Evolutionary conservation across 2,888 invertebrate species (phyloP).

Genomic region (Latheticus oryzae): DNA sequence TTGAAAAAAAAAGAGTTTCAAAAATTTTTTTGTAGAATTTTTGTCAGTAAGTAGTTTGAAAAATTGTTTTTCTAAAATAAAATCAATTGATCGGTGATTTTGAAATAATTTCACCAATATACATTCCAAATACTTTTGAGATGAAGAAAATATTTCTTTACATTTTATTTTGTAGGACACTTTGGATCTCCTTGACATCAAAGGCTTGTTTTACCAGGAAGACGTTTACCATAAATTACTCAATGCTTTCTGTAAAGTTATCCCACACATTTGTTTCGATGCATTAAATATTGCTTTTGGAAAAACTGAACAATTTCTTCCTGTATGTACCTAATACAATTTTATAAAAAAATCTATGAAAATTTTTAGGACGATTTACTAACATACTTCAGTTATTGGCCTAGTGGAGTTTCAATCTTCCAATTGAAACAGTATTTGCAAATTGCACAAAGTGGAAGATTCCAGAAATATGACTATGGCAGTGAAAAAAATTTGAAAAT

Average conservation of each 20-base stretch:
- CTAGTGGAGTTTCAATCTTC: conserved; percentile 4
- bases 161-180: conserved; percentile 4
- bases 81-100: too few species aligned
- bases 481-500: conserved; percentile 1
- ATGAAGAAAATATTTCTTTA: too few species aligned
- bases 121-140: too few species aligned
- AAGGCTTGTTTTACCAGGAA: conserved; percentile 8
- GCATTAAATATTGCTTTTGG: conserved; percentile 1
- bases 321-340: neutral
- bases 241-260: neutral
- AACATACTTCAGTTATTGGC: conserved; percentile 11
- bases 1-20: too few species aligned
- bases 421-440: conserved; percentile 20
- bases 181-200: neutral
- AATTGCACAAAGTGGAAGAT: conserved; percentile 6
- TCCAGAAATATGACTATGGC: conserved; percentile 29
- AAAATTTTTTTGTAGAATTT: too few species aligned
- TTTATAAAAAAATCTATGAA: neutral
- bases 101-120: too few species aligned
- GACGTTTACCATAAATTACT: neutral
- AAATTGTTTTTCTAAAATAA: neutral
- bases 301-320: conserved; percentile 1
- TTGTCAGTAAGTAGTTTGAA: neutral
- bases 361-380: conserved; percentile 17
- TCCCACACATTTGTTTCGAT: neutral